phyloP scores from a whole-genome alignment of 1,140 invertebrate species.

The Portunus trituberculatus region DNA sequence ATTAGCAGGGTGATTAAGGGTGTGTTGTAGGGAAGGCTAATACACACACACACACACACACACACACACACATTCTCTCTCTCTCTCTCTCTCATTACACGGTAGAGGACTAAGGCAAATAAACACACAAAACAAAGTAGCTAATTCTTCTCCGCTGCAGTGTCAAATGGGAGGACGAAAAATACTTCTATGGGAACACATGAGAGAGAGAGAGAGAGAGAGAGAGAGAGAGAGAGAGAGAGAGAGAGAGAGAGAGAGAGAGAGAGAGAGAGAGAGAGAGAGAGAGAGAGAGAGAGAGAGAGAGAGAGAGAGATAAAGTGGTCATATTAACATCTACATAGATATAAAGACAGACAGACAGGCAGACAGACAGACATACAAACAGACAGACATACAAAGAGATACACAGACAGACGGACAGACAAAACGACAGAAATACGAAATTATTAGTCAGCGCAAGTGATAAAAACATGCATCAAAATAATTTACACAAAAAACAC shows the following conservation, averaged over 20 bases:
- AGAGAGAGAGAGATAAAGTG: slow-evolving; percentile 30
- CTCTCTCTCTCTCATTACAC: too few species aligned
- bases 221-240: slow-evolving; percentile 27
- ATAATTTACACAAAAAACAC: neutral
- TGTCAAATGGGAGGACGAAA: too few species aligned
- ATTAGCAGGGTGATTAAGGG: neutral
- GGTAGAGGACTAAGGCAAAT: too few species aligned
- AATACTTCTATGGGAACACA: too few species aligned
- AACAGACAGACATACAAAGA: neutral
- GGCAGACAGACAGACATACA: neutral
- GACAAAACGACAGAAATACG: neutral
- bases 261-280: slow-evolving; percentile 43
- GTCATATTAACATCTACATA: too few species aligned
- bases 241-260: slow-evolving; percentile 42
- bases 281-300: slow-evolving; percentile 43
- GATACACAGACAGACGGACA: neutral
- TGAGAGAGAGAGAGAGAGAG: neutral
- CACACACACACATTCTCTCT: too few species aligned
- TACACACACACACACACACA: too few species aligned
- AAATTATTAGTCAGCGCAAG: neutral
- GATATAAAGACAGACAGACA: too few species aligned
- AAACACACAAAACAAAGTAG: too few species aligned
- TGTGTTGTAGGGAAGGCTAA: too few species aligned
- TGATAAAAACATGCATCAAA: neutral
- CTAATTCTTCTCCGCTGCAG: too few species aligned